Base-by-base conservation (phyloP, 2,888 invertebrate genomes). In the Plutella xylostella region DNA sequence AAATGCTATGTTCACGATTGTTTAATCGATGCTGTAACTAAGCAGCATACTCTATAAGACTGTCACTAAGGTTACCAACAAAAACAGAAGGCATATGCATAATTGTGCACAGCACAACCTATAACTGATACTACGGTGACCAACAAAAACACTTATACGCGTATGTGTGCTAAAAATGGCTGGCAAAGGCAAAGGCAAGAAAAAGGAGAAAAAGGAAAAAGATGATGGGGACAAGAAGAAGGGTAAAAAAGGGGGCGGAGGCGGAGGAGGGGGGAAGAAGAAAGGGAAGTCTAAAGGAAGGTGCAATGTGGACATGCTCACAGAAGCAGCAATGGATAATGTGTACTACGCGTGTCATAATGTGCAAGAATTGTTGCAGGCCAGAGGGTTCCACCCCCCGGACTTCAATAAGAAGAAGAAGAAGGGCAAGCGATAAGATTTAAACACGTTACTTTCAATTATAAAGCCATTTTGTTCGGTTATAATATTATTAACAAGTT, bases 331-430 rank as follows among this genome's bases (percentile, higher is more conserved):
- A 0, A 96, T 97, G 94, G 92, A 94, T 53, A 97, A 97, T 63
- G 94, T 96, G 0, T 96, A 97, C 68, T 94, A 93, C 62, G 94
- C 93, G 1, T 96, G 96, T 55, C 97, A 97, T 64, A 96, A 95
- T 65, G 92, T 96, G 1, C 95, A 95, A 72, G 96, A 96, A 63
- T 86, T 96, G 9, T 75, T 97, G 12, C 90, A 89, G 57, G 91
- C 91, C 31, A 86, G 96, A 52, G 97, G 97, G 0, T 97, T 96
- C 68, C 91, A 92, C 22, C 96, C 96, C 89, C 92, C 94, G 0
- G 94, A 93, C 51, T 92, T 89, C 5, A 91, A 91, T 56, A 94
- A 93, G 74, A 94, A 94, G 70, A 95, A 94, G 72, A 93, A 92
- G 69, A 93, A 92, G 61, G 91, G 91, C 42, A 92, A 72, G 82